Conservation (phyloP, 1,140 invertebrate species). For the Campoletis sonorensis region DNA sequence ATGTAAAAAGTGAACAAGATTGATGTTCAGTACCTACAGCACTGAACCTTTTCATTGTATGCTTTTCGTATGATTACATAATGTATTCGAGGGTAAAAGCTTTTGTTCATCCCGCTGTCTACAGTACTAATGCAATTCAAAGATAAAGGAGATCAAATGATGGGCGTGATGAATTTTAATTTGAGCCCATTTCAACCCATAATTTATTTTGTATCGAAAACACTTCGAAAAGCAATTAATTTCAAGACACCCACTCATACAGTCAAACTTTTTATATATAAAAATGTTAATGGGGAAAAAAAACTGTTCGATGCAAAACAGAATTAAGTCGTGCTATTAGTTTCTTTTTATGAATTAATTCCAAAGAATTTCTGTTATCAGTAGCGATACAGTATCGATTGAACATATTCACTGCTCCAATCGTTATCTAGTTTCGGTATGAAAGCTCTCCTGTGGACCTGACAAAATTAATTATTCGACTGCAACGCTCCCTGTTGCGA, state of each 20-base stretch:
- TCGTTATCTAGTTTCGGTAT: conserved; percentile 27
- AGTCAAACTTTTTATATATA: too few relatives aligned
- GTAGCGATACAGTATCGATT: background rate
- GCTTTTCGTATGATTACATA: background rate
- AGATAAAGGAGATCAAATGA: too few relatives aligned
- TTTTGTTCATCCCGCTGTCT: too few relatives aligned
- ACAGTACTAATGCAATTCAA: too few relatives aligned
- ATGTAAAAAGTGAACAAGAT: background rate
- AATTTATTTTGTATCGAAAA: background rate
- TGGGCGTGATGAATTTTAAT: too few relatives aligned
- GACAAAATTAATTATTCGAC: conserved; percentile 34
- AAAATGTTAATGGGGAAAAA: background rate
- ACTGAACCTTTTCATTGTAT: too few relatives aligned
- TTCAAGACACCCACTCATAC: too few relatives aligned
- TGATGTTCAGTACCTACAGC: background rate
- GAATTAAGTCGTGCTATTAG: background rate
- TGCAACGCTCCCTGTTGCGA: conserved; percentile 15
- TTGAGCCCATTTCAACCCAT: too few relatives aligned
- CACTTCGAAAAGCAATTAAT: background rate
- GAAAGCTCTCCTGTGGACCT: conserved; percentile 23
- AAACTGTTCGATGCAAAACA: background rate
- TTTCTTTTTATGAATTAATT: background rate
- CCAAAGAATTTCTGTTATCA: background rate
- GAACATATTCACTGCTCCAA: conserved; percentile 24
- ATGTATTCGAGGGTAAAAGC: too few relatives aligned